phyloP scores from a whole-genome alignment of 2,888 invertebrate genomes.

The Heteromurus nitidus region DNA sequence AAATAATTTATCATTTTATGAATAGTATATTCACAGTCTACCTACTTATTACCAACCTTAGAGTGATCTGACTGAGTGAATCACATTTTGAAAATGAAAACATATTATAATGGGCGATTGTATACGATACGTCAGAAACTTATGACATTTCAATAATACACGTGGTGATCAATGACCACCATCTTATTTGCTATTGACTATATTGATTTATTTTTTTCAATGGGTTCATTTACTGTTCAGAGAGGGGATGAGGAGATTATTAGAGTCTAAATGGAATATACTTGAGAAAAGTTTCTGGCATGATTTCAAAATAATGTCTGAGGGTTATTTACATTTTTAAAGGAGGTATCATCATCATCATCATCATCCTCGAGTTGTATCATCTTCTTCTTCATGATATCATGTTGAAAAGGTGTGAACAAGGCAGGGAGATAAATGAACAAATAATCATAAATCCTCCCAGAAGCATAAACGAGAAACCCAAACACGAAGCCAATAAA shows the following conservation, averaged over 20 bases:
- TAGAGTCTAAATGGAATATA: neutral
- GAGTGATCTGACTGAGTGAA: too few species aligned
- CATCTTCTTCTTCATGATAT: constrained; percentile 7
- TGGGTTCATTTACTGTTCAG: neutral
- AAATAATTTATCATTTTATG: constrained; percentile 17
- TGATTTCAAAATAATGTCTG: constrained; percentile 14
- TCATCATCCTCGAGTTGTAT: too few species aligned
- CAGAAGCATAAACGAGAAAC: constrained; percentile 17
- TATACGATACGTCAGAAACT: constrained; percentile 16
- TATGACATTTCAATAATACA: constrained; percentile 32
- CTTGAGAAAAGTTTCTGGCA: constrained; percentile 21
- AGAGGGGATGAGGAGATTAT: neutral
- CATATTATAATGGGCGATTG: too few species aligned
- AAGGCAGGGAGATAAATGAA: constrained; percentile 42
- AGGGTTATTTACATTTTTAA: constrained; percentile 13
- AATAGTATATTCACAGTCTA: neutral
- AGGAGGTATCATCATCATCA: constrained; percentile 17
- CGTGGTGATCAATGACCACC: constrained; percentile 26
- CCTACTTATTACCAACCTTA: too few species aligned
- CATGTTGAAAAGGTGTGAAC: constrained; percentile 46
- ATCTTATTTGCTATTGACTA: too few species aligned
- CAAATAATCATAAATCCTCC: constrained; percentile 41
- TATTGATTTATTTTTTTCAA: constrained; percentile 39
- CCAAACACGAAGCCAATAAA: constrained; percentile 27
- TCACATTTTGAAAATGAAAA: too few species aligned